phyloP scores from a whole-genome alignment of 2,113 vertebrate genomes.

The Shinisaurus crocodilurus region DNA sequence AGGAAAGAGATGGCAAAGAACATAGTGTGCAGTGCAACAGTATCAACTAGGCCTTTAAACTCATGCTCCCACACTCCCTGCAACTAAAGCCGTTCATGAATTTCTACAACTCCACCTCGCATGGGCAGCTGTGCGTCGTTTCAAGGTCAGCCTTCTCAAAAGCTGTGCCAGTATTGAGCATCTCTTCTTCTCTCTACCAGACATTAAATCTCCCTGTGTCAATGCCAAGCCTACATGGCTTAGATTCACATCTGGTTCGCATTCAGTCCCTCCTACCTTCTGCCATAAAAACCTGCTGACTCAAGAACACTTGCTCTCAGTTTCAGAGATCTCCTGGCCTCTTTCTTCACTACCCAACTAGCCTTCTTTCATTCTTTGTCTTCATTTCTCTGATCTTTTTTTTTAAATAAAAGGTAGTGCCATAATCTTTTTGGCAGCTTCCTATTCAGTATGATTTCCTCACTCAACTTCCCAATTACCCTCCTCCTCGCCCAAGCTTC shows the following conservation, averaged over 20 bases:
- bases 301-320: neutral
- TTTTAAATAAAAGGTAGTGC: neutral
- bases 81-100: neutral
- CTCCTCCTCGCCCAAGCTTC: fast-evolving
- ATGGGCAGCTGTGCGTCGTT: neutral
- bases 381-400: neutral
- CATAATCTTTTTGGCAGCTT: slow-evolving; percentile 13
- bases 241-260: neutral
- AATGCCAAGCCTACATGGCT: neutral
- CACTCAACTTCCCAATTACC: neutral
- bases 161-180: too few relatives aligned
- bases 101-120: neutral
- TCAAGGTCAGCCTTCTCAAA: neutral
- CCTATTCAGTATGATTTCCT: slow-evolving; percentile 12
- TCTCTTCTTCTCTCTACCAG: neutral
- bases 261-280: neutral
- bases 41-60: neutral
- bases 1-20: neutral
- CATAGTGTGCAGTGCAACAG: neutral
- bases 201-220: neutral
- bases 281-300: neutral
- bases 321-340: neutral
- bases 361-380: neutral
- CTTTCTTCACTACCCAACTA: neutral
- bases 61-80: neutral